Evolutionary conservation across 2,113 vertebrate species (phyloP).

Genomic region (Nesogale talazaci): DNA sequence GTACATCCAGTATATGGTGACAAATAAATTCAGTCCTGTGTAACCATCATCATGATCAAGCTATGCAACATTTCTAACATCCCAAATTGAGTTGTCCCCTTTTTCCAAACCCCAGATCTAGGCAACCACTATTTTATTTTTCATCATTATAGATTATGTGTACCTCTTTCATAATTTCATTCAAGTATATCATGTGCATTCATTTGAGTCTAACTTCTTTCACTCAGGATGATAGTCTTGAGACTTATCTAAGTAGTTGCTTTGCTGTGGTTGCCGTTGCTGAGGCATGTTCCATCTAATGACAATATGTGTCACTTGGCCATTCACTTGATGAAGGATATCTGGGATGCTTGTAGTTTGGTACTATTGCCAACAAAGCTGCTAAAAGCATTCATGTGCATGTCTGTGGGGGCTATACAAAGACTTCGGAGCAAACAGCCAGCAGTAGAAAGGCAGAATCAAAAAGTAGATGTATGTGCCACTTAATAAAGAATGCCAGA

Average conservation of each 20-base stretch:
- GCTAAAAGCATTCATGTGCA: background rate
- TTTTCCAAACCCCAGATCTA: background rate
- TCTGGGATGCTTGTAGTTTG: background rate
- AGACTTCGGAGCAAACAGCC: constrained; percentile 21
- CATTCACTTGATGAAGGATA: background rate
- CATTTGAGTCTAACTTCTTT: constrained; percentile 13
- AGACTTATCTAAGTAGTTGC: background rate
- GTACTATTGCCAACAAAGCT: constrained; percentile 23
- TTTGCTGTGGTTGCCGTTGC: constrained; percentile 21
- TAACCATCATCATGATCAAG: background rate
- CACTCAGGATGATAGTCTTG: background rate
- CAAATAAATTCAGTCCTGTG: constrained; percentile 28
- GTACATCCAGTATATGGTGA: background rate
- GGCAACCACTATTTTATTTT: background rate
- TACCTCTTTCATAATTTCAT: constrained; percentile 17
- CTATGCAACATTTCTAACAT: background rate
- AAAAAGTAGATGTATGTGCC: background rate
- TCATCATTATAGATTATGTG: background rate
- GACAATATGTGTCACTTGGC: background rate
- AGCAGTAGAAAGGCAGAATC: background rate
- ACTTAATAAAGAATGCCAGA: constrained; percentile 15
- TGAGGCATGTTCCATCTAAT: background rate
- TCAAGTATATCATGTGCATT: background rate
- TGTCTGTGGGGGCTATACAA: background rate
- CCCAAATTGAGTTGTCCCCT: background rate